Evolutionary conservation across 1,140 invertebrate genomes (phyloP), one percentile per base, ranked within the genome.

Genomic region (Drosophila pachea): DNA sequence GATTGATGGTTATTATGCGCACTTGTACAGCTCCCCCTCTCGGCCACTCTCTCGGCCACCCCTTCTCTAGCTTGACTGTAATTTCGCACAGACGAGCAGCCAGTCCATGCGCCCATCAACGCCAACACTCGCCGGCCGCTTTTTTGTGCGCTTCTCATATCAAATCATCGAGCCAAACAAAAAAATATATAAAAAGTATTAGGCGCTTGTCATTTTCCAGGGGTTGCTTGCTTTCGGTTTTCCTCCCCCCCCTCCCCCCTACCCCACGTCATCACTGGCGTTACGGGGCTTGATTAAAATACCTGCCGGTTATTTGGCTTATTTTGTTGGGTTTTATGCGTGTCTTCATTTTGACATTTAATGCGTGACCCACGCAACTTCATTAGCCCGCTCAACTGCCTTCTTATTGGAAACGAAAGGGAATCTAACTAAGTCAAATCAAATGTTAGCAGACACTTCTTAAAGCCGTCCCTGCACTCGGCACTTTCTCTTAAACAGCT

Each of bases 1-100:
- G 83, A 87, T 87, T 87, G 84, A 87, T 87, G 83, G 83, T 87
- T 87, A 87, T 87, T 87, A 87, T 87, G 83, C 83, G 78, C 78
- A 82, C 78, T 87, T 83, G 82, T 78, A 82, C 73, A 68, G 66
- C 64, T 53, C 73, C 50, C 73, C 73, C 50, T 70, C 58, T 42
- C 50, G 7, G 47, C 32, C 29, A 16, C 8, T 12, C 36, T 56
- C n/a, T 33, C 6, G 22, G 2, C 12, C 50, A 22, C 16, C 48
- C 32, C 40, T 22, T n/a, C 47, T 43, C 32, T 36, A 11, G 54
- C 73, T 76, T 81, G 76, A 29, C 63, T 71, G 73, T 82, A 79
- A 86, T 86, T 78, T 79, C 33, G 61, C 61, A 55, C 52, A 73
- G 73, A 76, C 68, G 43, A 58, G 8, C 42, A 40, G 55, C 52